Base-by-base conservation (phyloP, 2,113 vertebrate genomes). In the Tragulus kanchil region DNA sequence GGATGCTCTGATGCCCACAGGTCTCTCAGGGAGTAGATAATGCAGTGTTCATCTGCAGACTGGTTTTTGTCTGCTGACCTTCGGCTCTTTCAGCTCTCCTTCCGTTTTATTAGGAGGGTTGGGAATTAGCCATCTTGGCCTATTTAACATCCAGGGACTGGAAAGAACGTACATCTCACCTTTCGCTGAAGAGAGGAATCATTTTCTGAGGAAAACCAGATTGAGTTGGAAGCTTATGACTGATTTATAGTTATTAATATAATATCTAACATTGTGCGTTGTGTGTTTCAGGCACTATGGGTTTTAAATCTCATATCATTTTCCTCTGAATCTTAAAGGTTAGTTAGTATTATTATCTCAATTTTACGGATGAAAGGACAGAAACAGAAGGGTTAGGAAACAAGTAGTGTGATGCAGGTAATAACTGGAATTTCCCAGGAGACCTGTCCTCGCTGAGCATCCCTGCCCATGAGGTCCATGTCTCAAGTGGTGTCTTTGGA, bases 391-490 rank as follows among this genome's bases (percentile, higher is more conserved):
- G 14, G 5, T 5, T 58, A 16, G n/a, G 26, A 69, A 73, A 5
- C 11, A 36, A 23, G 17, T 17, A 25, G 3, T 2, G 1, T 12
- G 21, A 25, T 61, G 6, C 0, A 42, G 25, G 48, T 83, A 50
- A 0, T 28, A 10, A 52, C 15, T 48, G 61, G 65, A 28, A 9
- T 78, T 64, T 45, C 8, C 3, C 31, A 9, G 19, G 45, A 26
- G 0, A 2, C 50, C 28, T 19, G n/a, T 59, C 7, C 21, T 3
- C 14, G 3, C 8, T 13, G 25, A 45, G 69, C 1, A 0, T 4
- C 1, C 73, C 45, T 52, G 15, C 25, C 1, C 2, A 6, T 0
- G 9, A 8, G 0, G 3, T 0, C 0, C 14, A 2, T 15, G 3
- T 59, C 4, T 0, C 2, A 0, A 1, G 19, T 4, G 8, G 28